Evolutionary conservation across 2,113 vertebrate genomes (phyloP), one percentile per base, ranked within the genome.

Genomic region (Bos taurus): DNA sequence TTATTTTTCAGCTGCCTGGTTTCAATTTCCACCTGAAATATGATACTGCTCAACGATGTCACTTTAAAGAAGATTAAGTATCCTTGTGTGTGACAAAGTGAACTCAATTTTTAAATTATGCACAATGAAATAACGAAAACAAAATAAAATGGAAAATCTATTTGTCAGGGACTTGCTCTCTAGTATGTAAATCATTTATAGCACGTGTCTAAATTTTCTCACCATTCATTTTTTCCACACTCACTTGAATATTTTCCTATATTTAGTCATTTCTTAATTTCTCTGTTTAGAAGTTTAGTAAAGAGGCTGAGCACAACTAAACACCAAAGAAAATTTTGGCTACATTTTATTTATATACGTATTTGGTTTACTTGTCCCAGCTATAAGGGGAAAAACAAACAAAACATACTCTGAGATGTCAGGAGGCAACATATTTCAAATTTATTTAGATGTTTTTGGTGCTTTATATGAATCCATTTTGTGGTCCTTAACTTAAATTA

Each of bases 1-100:
- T 94, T 97, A 96, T 98, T 98, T 98, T 25, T 96, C 60, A 96
- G 97, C 94, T 98, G 36, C 54, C 6, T 97, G 67, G 19, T 9
- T 84, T 46, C 71, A 30, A 56, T 97, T 91, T 91, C 78, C 26
- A 86, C 7, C 28, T 97, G 85, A 97, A 98, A 97, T 98, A 59
- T 14, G 14, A 83, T 90, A 94, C 43, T 96, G 28, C 84, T 98
- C 92, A 89, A 97, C 11, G 26, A 90, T 62, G 95, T 46, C 90
- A 94, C 95, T 98, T 98, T 97, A 97, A 97, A 57, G 57, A 77
- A 94, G 80, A 87, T 94, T 84, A 93, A 96, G 89, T 93, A 50
- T 91, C 97, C 90, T 93, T 21, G 15, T 83, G 93, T 97, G 30
- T 95, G 91, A 90, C 13, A 98, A 86, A 95, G 62, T 82, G 74